phyloP scores from a whole-genome alignment of 2,113 vertebrate genomes.

The Ammodytes dubius region DNA sequence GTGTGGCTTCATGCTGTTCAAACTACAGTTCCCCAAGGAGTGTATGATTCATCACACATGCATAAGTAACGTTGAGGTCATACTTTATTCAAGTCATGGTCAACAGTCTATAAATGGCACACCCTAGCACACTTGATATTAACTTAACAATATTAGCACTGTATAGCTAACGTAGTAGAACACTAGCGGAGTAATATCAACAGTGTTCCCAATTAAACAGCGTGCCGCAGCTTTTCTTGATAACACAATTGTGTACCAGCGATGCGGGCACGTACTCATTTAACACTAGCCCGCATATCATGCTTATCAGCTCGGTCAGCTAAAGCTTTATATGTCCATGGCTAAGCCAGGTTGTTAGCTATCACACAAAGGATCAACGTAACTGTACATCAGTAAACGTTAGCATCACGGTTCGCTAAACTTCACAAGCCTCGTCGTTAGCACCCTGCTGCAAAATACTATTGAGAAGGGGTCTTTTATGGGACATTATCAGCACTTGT shows the following conservation, averaged over 20 bases:
- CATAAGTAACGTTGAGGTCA: background rate
- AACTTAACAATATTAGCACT: background rate
- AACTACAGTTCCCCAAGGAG: background rate
- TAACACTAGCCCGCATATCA: background rate
- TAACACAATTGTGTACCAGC: background rate
- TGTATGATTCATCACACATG: background rate
- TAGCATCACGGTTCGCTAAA: conserved; percentile 40
- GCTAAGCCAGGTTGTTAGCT: conserved; percentile 38
- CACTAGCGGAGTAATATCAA: too few species aligned
- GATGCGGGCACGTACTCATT: background rate
- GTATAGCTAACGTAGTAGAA: background rate
- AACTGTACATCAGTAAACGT: background rate
- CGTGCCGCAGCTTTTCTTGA: background rate
- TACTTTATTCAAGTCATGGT: background rate
- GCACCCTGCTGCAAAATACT: background rate
- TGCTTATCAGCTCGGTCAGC: background rate
- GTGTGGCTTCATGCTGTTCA: background rate
- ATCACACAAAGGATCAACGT: conserved; percentile 52
- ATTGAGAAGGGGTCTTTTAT: accelerated
- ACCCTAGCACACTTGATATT: background rate
- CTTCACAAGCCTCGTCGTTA: conserved; percentile 12
- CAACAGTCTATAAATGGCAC: background rate
- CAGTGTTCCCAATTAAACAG: too few species aligned
- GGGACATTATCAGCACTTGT: too few species aligned
- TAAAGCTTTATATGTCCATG: too few species aligned